A percentile compares a stretch with the other conserved stretches of the same genome.
Evolutionary conservation across 2,797 vertebrate genomes (phyloP).

Genomic region (Alfaro cultratus): DNA sequence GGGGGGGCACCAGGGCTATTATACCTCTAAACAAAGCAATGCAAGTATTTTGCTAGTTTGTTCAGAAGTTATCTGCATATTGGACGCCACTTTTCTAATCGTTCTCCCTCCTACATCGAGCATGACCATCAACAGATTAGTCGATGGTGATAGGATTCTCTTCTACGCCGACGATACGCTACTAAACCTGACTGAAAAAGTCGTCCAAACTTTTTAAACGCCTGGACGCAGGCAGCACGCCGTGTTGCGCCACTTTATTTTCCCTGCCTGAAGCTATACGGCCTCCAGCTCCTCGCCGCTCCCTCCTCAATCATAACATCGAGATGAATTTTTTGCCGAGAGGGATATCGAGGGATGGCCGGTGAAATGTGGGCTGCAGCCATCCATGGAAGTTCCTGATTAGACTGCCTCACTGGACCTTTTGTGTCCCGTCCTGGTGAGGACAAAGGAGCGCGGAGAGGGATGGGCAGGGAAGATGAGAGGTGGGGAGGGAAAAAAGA

Average conservation of each 20-base stretch:
- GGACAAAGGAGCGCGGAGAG: constrained; percentile 78
- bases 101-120: constrained; percentile 8
- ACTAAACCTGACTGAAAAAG: neutral
- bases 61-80: constrained; percentile 53
- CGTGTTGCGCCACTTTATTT: constrained; percentile 41
- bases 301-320: constrained; percentile 78
- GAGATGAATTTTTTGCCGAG: constrained; percentile 75
- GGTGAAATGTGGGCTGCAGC: constrained; percentile 79
- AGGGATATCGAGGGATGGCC: constrained; percentile 77
- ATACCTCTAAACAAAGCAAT: constrained; percentile 67
- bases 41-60: constrained; percentile 74
- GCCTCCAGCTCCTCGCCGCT: constrained; percentile 69
- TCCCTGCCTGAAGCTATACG: constrained; percentile 36
- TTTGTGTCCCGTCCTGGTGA: constrained; percentile 83
- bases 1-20: constrained; percentile 66
- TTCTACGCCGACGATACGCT: neutral
- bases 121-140: neutral
- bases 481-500: constrained; percentile 56
- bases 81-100: constrained; percentile 31
- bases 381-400: constrained; percentile 85
- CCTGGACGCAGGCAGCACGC: neutral
- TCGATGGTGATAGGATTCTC: neutral
- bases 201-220: constrained; percentile 46
- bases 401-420: constrained; percentile 85
- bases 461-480: constrained; percentile 77